phyloP scores from a whole-genome alignment of 2,797 vertebrate species.

The Dryobates pubescens region DNA sequence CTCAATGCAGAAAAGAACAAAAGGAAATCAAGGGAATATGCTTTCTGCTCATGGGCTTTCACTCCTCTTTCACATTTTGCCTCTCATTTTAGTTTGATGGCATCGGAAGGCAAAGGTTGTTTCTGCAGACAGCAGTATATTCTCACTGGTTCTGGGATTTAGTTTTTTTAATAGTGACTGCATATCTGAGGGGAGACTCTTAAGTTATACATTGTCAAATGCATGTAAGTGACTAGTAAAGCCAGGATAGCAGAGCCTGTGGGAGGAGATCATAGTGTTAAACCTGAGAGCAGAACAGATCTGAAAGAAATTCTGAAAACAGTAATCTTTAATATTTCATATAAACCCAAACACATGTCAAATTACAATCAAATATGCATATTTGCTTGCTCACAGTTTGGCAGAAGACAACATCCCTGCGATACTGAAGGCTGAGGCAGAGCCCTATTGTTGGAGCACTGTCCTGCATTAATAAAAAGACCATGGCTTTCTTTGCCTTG shows the following conservation, averaged over 20 bases:
- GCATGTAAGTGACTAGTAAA: background rate
- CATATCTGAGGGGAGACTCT: background rate
- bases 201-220: background rate
- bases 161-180: background rate
- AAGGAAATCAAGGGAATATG: background rate
- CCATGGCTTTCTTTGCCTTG: conserved; percentile 98
- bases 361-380: background rate
- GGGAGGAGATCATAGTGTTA: background rate
- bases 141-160: background rate
- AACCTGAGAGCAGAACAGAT: background rate
- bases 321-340: background rate
- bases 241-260: background rate
- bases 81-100: background rate
- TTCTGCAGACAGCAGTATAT: background rate
- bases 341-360: background rate
- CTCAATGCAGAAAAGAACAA: background rate
- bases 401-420: conserved; percentile 98
- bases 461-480: conserved; percentile 98
- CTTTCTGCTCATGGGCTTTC: background rate
- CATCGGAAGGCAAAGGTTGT: background rate
- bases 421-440: conserved; percentile 93
- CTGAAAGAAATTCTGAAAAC: background rate
- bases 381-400: conserved; percentile 87
- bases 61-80: background rate
- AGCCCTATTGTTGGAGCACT: conserved; percentile 93